phyloP scores from a whole-genome alignment of 2,797 vertebrate species.

The Melanotaenia boesemani region DNA sequence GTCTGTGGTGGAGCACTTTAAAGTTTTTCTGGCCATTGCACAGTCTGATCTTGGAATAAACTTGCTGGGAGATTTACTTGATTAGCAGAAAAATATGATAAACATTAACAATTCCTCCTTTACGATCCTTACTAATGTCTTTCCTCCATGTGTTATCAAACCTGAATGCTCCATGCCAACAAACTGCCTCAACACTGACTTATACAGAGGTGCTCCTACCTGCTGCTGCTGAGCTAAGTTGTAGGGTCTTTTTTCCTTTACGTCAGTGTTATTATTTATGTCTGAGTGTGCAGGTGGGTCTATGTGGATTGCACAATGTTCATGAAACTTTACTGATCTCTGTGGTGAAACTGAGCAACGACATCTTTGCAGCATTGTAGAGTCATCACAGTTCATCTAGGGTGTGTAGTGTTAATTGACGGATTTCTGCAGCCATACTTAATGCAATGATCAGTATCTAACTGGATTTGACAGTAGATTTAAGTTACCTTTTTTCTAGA shows the following conservation, averaged over 20 bases:
- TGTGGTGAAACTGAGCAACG: background rate
- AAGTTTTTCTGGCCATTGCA: background rate
- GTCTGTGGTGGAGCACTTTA: background rate
- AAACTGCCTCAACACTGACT: background rate
- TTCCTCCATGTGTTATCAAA: background rate
- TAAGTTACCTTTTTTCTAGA: no score
- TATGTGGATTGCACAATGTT: background rate
- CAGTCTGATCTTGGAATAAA: background rate
- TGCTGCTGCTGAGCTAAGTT: background rate
- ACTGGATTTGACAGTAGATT: background rate
- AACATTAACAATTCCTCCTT: background rate
- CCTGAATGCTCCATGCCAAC: background rate
- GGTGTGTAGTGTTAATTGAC: background rate
- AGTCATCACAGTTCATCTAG: background rate
- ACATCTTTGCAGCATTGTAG: background rate
- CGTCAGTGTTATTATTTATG: background rate
- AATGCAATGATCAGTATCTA: background rate
- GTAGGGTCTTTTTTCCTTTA: background rate
- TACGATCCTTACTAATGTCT: background rate
- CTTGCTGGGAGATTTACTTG: no score
- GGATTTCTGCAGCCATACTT: background rate
- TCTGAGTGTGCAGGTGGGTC: no score
- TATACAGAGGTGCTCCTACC: background rate
- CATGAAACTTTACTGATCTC: background rate
- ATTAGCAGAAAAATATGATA: background rate